phyloP scores from a whole-genome alignment of 1,140 invertebrate species.

The Calosoma granatense region DNA sequence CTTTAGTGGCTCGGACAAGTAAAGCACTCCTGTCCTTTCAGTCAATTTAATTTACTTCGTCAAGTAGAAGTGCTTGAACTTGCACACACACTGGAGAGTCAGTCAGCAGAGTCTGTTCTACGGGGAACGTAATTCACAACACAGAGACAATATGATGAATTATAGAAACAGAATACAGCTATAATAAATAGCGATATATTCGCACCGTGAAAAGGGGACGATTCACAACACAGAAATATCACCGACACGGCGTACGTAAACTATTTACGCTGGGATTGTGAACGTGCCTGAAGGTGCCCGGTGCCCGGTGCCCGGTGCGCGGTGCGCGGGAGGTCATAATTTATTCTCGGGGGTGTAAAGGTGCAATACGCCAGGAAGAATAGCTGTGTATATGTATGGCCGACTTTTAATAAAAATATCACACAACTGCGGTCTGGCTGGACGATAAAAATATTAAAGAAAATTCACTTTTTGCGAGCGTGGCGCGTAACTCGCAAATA shows the following conservation, averaged over 20 bases:
- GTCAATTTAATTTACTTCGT: no score
- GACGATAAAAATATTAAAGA: neutral
- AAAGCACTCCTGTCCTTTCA: no score
- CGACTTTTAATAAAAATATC: neutral
- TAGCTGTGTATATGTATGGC: neutral
- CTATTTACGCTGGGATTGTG: neutral
- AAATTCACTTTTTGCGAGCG: neutral
- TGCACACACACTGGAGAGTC: no score
- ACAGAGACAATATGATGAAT: no score
- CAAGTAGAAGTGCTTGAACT: no score
- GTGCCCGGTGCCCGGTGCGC: no score
- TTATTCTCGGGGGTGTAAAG: neutral
- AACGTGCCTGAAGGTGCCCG: neutral
- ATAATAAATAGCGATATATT: neutral
- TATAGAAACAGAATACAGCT: no score
- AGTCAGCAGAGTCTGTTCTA: no score
- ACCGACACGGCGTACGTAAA: neutral
- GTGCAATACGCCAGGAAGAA: no score
- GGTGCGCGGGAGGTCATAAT: neutral
- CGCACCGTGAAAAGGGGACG: neutral
- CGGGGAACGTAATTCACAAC: no score
- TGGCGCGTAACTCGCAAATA: no score
- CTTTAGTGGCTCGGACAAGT: no score
- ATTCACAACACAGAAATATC: neutral
- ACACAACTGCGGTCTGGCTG: neutral